These are phyloP conservation scores for Melangyna quadrimaculata DNA, from an alignment of 2,888 invertebrate species.

Conservation along the genomic window DNA sequence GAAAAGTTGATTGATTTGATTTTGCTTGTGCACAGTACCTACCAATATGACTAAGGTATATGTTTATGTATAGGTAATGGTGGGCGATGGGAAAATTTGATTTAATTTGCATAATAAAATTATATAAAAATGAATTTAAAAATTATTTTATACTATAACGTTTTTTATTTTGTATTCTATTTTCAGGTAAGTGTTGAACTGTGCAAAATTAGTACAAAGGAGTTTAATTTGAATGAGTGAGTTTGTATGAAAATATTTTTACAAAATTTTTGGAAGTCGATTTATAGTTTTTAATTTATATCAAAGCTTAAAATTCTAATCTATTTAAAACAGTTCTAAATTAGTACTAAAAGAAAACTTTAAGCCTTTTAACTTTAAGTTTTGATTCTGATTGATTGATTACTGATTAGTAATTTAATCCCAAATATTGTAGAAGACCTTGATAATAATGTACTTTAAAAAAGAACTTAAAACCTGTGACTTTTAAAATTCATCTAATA, in stretches of 20 bases:
- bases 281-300: too few relatives aligned
- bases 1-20: constrained; percentile 30
- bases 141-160: background rate
- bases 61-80: background rate
- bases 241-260: background rate
- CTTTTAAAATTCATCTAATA: too few relatives aligned
- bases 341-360: too few relatives aligned
- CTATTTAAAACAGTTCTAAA: too few relatives aligned
- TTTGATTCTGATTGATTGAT: too few relatives aligned
- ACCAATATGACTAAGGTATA: too few relatives aligned
- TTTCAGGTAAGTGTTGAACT: background rate
- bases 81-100: background rate
- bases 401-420: too few relatives aligned
- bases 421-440: too few relatives aligned
- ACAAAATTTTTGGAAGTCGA: background rate
- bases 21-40: background rate
- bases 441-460: too few relatives aligned
- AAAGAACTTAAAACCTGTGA: too few relatives aligned
- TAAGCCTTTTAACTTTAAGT: too few relatives aligned
- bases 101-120: background rate
- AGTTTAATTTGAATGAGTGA: background rate
- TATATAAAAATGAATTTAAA: background rate
- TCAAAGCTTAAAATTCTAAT: too few relatives aligned
- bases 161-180: background rate
- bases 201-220: background rate